Conservation (phyloP, 2,113 vertebrate species). For the Nothocercus julius region DNA sequence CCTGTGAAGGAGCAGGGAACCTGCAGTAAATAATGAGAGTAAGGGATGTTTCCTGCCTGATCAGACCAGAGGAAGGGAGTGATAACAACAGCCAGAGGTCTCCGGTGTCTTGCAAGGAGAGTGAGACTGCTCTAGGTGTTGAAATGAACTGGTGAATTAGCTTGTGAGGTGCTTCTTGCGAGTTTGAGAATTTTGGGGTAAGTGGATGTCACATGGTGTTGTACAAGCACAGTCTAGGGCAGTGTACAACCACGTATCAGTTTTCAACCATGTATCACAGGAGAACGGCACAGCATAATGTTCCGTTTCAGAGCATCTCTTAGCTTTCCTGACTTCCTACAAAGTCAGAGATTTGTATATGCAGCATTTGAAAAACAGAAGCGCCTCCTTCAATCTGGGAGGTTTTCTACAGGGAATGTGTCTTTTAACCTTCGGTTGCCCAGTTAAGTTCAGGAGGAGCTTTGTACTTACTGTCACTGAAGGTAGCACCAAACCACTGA, state of each 20-base stretch:
- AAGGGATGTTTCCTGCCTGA: neutral
- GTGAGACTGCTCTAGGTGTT: neutral
- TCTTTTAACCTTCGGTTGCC: neutral
- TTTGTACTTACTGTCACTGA: neutral
- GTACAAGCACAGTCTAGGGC: neutral
- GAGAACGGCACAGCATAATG: neutral
- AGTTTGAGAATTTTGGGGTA: neutral
- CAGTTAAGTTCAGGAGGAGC: neutral
- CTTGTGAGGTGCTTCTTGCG: neutral
- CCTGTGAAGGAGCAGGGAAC: neutral
- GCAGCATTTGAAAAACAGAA: accelerated
- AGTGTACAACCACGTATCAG: neutral
- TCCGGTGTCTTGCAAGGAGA: neutral
- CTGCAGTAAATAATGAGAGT: neutral
- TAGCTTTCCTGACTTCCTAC: neutral
- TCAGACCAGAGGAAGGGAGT: neutral
- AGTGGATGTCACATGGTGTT: neutral
- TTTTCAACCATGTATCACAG: neutral
- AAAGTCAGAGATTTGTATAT: neutral
- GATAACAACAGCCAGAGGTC: neutral
- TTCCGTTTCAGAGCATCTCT: neutral
- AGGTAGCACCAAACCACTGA: neutral
- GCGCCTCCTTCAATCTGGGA: neutral
- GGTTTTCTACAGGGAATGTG: neutral
- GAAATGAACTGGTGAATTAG: neutral